Evolutionary conservation across 2,113 vertebrate species (phyloP).

Genomic region (Rana temporaria): DNA sequence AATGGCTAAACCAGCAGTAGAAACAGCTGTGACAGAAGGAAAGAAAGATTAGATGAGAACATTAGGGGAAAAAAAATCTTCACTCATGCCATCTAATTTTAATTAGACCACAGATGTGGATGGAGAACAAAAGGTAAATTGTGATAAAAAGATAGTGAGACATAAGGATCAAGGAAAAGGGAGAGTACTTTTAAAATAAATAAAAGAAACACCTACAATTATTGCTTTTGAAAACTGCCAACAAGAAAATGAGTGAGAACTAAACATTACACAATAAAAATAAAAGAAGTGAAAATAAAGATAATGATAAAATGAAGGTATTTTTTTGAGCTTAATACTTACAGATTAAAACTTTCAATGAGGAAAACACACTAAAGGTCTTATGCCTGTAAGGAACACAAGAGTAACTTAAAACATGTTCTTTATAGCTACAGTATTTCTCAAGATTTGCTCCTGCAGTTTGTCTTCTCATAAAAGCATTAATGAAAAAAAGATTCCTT

Average conservation of each 20-base stretch:
- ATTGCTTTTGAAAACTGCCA: conserved; percentile 14
- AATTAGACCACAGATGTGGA: conserved; percentile 47
- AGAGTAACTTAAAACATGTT: too few species aligned
- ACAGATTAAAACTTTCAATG: too few species aligned
- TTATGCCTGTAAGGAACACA: too few species aligned
- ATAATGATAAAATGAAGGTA: not conserved
- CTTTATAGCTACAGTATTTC: too few species aligned
- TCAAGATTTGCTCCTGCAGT: too few species aligned
- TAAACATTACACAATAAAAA: not conserved
- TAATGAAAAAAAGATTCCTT: too few species aligned
- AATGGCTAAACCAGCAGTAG: conserved; percentile 29
- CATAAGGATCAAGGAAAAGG: not conserved
- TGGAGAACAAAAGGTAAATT: conserved; percentile 41
- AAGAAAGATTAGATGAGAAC: conserved; percentile 24
- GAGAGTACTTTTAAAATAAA: not conserved
- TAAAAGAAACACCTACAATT: not conserved
- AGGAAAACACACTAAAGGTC: too few species aligned
- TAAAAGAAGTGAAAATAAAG: not conserved
- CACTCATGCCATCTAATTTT: conserved; percentile 37
- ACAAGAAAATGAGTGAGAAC: not conserved
- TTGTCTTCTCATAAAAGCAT: too few species aligned
- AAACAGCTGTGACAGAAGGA: conserved; percentile 48
- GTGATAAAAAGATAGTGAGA: conserved; percentile 27
- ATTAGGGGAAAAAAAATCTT: conserved; percentile 45
- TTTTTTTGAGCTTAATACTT: not conserved